Percentiles rank a stretch among this genome's conserved stretches.
These are phyloP conservation scores for Lepidiolamprologus cunningtoni DNA, from an alignment of 2,113 vertebrate species.

Conservation along the genomic window DNA sequence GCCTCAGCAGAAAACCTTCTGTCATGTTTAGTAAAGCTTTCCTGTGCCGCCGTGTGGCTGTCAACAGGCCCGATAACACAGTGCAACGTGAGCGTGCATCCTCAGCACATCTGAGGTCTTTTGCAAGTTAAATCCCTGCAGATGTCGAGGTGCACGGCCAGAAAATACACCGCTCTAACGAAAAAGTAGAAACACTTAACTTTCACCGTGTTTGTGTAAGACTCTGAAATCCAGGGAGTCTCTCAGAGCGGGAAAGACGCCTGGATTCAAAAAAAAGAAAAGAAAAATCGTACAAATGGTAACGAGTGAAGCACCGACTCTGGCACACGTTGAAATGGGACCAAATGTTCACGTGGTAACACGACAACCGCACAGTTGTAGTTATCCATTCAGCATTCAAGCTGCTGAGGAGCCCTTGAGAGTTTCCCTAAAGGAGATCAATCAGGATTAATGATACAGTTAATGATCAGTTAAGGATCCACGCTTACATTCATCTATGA, in stretches of 20 bases:
- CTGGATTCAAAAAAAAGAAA: background rate
- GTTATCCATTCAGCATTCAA: background rate
- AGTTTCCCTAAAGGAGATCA: background rate
- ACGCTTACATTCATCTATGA: background rate
- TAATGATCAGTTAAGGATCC: background rate
- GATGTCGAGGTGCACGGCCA: background rate
- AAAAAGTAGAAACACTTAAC: background rate
- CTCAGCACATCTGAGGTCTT: background rate
- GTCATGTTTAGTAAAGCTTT: background rate
- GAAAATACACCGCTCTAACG: background rate
- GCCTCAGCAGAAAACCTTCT: background rate
- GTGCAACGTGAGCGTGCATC: background rate
- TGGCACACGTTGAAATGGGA: background rate
- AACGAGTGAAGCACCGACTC: background rate
- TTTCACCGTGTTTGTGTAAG: background rate
- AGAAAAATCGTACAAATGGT: background rate
- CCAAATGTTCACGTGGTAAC: background rate
- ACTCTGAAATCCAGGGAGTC: conserved; percentile 6
- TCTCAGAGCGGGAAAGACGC: background rate
- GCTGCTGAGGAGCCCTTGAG: background rate
- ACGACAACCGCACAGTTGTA: background rate
- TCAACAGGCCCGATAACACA: background rate
- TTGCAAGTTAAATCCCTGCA: conserved; percentile 21
- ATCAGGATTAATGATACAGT: background rate
- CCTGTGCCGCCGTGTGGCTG: background rate